Conservation (phyloP, 2,113 vertebrate genomes). For the Antigone vipio region DNA sequence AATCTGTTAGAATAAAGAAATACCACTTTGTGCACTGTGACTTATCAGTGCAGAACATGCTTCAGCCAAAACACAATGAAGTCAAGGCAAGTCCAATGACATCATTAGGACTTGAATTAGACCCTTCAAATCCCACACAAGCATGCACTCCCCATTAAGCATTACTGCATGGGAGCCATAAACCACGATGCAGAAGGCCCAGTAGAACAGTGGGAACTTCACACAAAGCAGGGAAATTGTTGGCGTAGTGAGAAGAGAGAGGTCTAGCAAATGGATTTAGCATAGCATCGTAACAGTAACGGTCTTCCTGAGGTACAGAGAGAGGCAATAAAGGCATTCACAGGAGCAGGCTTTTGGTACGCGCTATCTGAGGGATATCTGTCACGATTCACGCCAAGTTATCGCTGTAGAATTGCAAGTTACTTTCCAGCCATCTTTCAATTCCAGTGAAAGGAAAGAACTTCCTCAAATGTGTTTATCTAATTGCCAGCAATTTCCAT, state of each 20-base stretch:
- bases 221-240: constrained; percentile 30
- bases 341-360: not conserved
- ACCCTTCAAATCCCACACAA: not conserved
- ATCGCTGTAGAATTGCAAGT: not conserved
- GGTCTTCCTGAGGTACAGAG: not conserved
- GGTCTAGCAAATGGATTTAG: not conserved
- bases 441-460: not conserved
- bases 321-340: not conserved
- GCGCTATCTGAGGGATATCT: not conserved
- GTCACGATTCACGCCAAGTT: not conserved
- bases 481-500: constrained; percentile 23
- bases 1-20: not conserved
- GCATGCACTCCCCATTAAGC: not conserved
- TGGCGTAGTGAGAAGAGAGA: not conserved
- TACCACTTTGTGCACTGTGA: not conserved
- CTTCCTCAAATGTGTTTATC: not conserved
- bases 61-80: not conserved
- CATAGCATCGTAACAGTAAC: not conserved
- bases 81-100: not conserved
- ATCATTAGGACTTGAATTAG: not conserved
- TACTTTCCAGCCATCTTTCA: constrained; percentile 2
- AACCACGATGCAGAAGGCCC: not conserved
- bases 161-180: not conserved
- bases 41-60: not conserved
- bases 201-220: not conserved